Conservation (phyloP, 2,888 invertebrate genomes). For the Oegoconia quadripuncta region DNA sequence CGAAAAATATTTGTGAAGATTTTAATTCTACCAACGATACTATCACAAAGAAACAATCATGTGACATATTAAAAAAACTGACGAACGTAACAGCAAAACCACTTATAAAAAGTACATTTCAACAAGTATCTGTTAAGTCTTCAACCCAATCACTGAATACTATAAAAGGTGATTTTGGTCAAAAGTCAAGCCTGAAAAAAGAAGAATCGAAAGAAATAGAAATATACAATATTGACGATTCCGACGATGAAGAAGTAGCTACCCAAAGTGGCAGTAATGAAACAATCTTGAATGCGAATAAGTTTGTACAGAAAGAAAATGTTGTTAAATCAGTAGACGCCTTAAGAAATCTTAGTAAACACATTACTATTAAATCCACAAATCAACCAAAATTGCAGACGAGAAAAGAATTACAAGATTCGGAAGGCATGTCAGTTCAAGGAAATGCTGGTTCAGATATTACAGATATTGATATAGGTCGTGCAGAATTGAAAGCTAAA, state of each 20-base stretch:
- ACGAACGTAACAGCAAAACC: conserved; percentile 53
- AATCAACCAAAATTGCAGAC: conserved; percentile 21
- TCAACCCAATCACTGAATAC: conserved; percentile 19
- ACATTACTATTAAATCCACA: conserved; percentile 47
- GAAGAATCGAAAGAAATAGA: conserved; percentile 47
- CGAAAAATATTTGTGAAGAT: not conserved
- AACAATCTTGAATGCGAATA: no score
- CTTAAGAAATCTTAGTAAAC: conserved; percentile 45
- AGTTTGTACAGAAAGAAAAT: not conserved
- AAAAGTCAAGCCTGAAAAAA: conserved; percentile 25
- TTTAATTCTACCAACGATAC: conserved; percentile 5
- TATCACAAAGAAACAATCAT: conserved; percentile 28
- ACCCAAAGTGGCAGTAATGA: no score
- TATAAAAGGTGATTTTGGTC: conserved; percentile 22
- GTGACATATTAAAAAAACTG: conserved; percentile 47
- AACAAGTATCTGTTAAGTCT: conserved; percentile 19
- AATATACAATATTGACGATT: conserved; percentile 66
- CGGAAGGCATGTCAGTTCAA: conserved; percentile 17
- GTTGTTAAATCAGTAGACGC: conserved; percentile 24
- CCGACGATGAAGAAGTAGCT: conserved; percentile 53
- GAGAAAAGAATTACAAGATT: not conserved
- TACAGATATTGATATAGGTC: conserved; percentile 16
- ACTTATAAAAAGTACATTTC: conserved; percentile 25
- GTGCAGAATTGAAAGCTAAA: conserved; percentile 16
- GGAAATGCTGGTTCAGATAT: conserved; percentile 21